These are phyloP conservation scores for Chloebia gouldiae DNA, from an alignment of 2,113 vertebrate species.

Conservation along the genomic window DNA sequence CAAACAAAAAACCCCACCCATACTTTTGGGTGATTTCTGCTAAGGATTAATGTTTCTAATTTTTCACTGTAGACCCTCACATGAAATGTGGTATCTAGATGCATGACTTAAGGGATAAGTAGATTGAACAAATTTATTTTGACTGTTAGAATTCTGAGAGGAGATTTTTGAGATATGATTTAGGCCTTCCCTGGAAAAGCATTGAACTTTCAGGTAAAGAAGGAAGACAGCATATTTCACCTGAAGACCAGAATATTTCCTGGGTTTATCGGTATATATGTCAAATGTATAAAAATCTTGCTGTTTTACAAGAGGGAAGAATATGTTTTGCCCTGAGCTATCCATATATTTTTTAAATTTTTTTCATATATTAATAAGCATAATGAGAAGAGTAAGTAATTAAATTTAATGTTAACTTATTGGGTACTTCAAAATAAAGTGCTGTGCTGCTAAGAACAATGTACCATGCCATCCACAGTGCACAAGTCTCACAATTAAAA, in stretches of 20 bases:
- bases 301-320: not conserved
- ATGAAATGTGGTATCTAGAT: not conserved
- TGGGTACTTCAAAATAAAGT: conserved; percentile 1
- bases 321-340: not conserved
- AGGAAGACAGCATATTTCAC: not conserved
- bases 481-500: conserved; percentile 30
- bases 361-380: not conserved
- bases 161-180: not conserved
- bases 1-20: not conserved
- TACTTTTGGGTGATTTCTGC: not conserved
- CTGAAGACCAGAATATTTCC: not conserved
- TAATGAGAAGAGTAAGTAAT: not conserved
- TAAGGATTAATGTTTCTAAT: not conserved
- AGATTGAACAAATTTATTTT: not conserved
- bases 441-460: not conserved
- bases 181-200: not conserved
- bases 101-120: not conserved
- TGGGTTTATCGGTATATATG: not conserved
- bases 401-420: conserved; percentile 5
- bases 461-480: not conserved
- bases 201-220: not conserved
- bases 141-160: not conserved
- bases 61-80: not conserved
- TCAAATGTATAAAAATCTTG: not conserved
- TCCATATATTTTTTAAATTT: not conserved